Percentiles rank a stretch among this genome's conserved stretches.
phyloP scores from a whole-genome alignment of 2,797 vertebrate species.

The Argentina silus region DNA sequence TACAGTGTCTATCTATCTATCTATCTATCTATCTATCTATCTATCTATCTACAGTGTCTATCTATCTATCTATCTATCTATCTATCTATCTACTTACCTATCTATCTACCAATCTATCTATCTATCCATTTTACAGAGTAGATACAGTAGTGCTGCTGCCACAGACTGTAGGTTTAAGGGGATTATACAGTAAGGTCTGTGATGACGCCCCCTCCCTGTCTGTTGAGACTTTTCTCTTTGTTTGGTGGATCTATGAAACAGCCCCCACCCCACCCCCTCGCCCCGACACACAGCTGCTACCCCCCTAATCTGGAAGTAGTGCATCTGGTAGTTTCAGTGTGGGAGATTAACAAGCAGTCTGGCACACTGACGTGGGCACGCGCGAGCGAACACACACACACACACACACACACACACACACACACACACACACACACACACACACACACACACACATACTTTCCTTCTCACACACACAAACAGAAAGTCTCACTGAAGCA shows the following conservation, averaged over 20 bases:
- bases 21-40: no score
- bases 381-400: background rate
- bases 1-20: no score
- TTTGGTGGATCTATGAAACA: constrained; percentile 6
- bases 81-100: no score
- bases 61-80: no score
- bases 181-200: constrained; percentile 9
- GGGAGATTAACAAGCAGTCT: constrained; percentile 13
- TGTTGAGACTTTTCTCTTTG: constrained; percentile 18
- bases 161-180: background rate
- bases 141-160: background rate
- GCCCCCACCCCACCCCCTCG: background rate
- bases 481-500: background rate
- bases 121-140: background rate
- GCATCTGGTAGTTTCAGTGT: constrained; percentile 16
- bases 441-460: background rate
- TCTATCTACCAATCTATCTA: no score
- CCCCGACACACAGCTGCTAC: background rate
- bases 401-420: background rate
- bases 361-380: background rate
- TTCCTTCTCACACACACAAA: background rate
- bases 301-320: constrained; percentile 10
- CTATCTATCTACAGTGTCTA: no score
- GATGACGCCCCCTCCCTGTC: constrained; percentile 4
- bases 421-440: background rate